phyloP scores from a whole-genome alignment of 2,888 invertebrate species.

The Meiosimyza platycephala region DNA sequence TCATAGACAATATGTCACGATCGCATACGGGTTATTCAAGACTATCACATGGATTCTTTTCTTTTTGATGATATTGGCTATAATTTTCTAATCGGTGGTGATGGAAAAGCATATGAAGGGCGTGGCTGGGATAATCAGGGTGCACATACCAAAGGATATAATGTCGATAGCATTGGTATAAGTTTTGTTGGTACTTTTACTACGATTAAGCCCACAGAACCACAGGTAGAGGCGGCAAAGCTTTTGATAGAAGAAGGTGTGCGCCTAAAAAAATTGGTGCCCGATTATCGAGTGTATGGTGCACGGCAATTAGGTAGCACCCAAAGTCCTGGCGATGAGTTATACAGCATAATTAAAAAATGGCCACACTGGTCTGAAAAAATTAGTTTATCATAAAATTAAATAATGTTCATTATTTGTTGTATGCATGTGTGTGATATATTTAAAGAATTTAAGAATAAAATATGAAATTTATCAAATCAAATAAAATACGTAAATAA shows the following conservation, averaged over 20 bases:
- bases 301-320: slow-evolving; percentile 76
- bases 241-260: slow-evolving; percentile 75
- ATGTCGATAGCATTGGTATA: slow-evolving; percentile 75
- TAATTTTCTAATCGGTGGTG: slow-evolving; percentile 83
- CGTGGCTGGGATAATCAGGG: slow-evolving; percentile 80
- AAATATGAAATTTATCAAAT: no score
- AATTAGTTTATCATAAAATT: slow-evolving; percentile 10
- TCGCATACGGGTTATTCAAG: slow-evolving; percentile 69
- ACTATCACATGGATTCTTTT: slow-evolving; percentile 75
- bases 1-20: slow-evolving; percentile 71
- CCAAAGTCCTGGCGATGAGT: slow-evolving; percentile 76
- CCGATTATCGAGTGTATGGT: slow-evolving; percentile 76
- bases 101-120: slow-evolving; percentile 79
- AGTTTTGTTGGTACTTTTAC: slow-evolving; percentile 80
- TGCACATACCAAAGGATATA: slow-evolving; percentile 77
- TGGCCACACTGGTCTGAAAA: slow-evolving; percentile 73
- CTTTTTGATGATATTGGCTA: slow-evolving; percentile 78
- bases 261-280: slow-evolving; percentile 70
- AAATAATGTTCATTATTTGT: no score
- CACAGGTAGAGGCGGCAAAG: slow-evolving; percentile 72
- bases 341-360: slow-evolving; percentile 73
- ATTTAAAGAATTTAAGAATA: no score
- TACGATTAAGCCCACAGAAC: slow-evolving; percentile 68
- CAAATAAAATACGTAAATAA: no score
- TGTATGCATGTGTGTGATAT: no score